Evolutionary conservation across 2,797 vertebrate genomes (phyloP), one percentile per base, ranked within the genome.

Genomic region (Mormyrops attenuatus): DNA sequence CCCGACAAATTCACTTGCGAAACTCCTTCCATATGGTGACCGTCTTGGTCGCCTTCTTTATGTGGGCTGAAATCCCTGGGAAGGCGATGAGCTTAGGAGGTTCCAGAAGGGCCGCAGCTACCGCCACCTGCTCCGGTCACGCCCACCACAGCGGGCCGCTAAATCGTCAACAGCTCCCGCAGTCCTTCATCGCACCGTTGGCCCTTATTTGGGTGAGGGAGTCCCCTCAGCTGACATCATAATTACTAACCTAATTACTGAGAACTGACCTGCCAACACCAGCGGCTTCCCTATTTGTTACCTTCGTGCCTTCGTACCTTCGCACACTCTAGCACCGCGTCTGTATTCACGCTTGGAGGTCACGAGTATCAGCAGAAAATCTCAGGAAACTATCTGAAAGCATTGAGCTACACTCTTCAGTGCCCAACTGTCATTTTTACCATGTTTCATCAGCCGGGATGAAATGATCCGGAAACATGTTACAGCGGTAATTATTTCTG

Each of bases 81-180:
- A 44, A 86, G 88, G 92, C 93, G 93, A 94, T 95, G 94, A 96
- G 94, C 95, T 95, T 93, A 94, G 60, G 90, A 80, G 73, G 73
- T 44, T 80, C 38, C 38, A 44, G 73, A 80, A 80, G 38, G 38
- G 2, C 73, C 17, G 13, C 3, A 30, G 26, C 22, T 9, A 34
- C 26, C 26, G 26, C 63, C 63, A 69, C 63, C 63, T 69, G 63
- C 63, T 69, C 26, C 3, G 26, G 63, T 69, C 63, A 5, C 11
- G 26, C 26, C 63, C 63, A 0, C 26, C 63, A 15, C 11, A 15
- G 26, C 1, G 26, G 63, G 26, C 11, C 1, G 4, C 63, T 69
- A 69, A 34, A 44, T 80, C 34, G 20, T 17, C 69, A 41, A 20
- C 69, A 15, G 15, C 69, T 41, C 34, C 73, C 11, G 1, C 11